These are phyloP conservation scores for Alosa sapidissima DNA, from an alignment of 2,797 vertebrate species.

Conservation along the genomic window DNA sequence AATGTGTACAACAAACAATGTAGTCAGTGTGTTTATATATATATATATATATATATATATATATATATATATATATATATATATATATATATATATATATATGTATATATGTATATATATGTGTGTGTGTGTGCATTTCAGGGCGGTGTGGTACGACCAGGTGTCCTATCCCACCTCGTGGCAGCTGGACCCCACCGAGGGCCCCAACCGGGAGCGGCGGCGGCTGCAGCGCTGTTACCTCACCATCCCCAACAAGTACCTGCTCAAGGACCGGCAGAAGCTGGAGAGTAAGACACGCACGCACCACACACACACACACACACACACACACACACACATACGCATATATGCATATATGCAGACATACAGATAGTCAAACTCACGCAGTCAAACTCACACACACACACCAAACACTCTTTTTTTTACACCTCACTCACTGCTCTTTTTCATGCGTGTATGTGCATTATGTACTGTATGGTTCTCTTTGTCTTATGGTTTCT, in stretches of 20 bases:
- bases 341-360: background rate
- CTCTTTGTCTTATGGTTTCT: background rate
- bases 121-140: slow-evolving; percentile 62
- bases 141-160: slow-evolving; percentile 93
- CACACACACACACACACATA: background rate
- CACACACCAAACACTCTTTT: background rate
- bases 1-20: too few species aligned
- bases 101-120: background rate
- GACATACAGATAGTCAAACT: background rate
- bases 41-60: too few species aligned
- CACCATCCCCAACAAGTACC: slow-evolving; percentile 97
- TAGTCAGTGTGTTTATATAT: too few species aligned
- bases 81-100: background rate
- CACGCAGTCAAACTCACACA: too few species aligned
- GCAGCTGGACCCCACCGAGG: slow-evolving; percentile 97
- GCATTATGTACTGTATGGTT: background rate
- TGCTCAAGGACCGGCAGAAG: slow-evolving; percentile 91
- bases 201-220: slow-evolving; percentile 91
- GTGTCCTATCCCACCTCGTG: slow-evolving; percentile 92
- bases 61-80: slow-evolving; percentile 1
- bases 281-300: slow-evolving; percentile 76
- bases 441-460: too few species aligned
- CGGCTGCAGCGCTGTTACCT: slow-evolving; percentile 95
- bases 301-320: slow-evolving; percentile 1
- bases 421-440: too few species aligned